Evolutionary conservation across 1,140 invertebrate genomes (phyloP), one percentile per base, ranked within the genome.

Genomic region (Sycobia sp.): DNA sequence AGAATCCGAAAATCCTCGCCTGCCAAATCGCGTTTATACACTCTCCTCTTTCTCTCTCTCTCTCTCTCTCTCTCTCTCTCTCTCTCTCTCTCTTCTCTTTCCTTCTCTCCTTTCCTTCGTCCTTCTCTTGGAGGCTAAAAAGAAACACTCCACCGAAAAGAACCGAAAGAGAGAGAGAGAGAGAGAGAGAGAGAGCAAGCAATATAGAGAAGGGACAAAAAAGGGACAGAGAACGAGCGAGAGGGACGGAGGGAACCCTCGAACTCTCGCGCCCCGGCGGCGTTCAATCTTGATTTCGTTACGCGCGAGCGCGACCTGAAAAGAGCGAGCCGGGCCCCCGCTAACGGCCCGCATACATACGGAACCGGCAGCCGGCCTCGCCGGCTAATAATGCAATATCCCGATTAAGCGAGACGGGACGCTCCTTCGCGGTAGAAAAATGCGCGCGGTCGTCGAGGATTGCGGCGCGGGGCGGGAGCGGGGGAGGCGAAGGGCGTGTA

Each of bases 281-380:
- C 62, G 43, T 38, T 65, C 55, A 59, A 64, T 64, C 62, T 64
- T 64, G 62, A 64, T 64, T 64, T 64, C 55, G 62, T 64, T 64
- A 64, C 62, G 62, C 55, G 62, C 38, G 54, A 43, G 49, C 39
- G 49, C 58, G 58, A 43, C 58, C 57, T 60, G 34, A 60, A 60
- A 60, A 60, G 46, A 51, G 13, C 39, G 32, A 9, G 20, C n/a
- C n/a, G n/a, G n/a, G n/a, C n/a, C n/a, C n/a, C n/a, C n/a, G n/a
- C n/a, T n/a, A n/a, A n/a, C n/a, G n/a, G n/a, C n/a, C n/a, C n/a
- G n/a, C n/a, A n/a, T n/a, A n/a, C n/a, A n/a, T n/a, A n/a, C n/a
- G n/a, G n/a, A n/a, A n/a, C n/a, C n/a, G n/a, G n/a, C n/a, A 5
- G 9, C 4, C 41, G 16, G 14, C 23, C 44, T 22, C 27, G 27